Percentiles rank a stretch among this genome's conserved stretches.
Conservation (phyloP, 2,888 invertebrate species). For the Himalopsyche kuldschensis region DNA sequence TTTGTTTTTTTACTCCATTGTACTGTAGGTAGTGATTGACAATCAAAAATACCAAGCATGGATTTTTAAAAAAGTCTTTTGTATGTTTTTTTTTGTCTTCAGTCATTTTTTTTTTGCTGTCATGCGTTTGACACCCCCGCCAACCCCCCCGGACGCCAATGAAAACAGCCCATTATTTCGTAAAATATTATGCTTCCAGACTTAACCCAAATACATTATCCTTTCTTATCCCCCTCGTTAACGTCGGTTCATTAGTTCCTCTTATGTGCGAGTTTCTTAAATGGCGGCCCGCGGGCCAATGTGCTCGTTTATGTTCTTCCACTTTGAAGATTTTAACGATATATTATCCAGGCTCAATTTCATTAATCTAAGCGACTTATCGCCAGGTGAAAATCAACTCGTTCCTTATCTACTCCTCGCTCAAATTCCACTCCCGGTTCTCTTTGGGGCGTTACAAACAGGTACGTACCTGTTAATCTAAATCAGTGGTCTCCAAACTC, state of each 20-base stretch:
- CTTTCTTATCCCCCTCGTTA: conserved; percentile 27
- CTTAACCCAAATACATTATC: conserved; percentile 28
- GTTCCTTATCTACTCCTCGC: background rate
- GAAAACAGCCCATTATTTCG: conserved; percentile 23
- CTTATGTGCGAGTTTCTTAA: background rate
- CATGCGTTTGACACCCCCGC: background rate
- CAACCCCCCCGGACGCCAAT: background rate
- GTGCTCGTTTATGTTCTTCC: background rate
- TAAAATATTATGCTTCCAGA: conserved; percentile 28
- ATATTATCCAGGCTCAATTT: background rate
- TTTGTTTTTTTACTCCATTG: too few species aligned
- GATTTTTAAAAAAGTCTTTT: too few species aligned
- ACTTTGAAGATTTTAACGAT: background rate
- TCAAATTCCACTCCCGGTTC: background rate
- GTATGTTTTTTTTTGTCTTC: too few species aligned
- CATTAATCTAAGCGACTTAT: background rate
- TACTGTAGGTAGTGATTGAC: too few species aligned
- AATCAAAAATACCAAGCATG: too few species aligned
- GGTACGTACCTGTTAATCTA: too few species aligned
- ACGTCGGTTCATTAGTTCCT: conserved; percentile 25
- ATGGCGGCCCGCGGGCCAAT: background rate
- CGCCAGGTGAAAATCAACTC: background rate
- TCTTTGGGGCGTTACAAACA: background rate
- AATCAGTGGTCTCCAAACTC: too few species aligned
- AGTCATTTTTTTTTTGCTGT: too few species aligned